Conservation (phyloP, 2,113 vertebrate species). For the Cyanoliseus patagonus region DNA sequence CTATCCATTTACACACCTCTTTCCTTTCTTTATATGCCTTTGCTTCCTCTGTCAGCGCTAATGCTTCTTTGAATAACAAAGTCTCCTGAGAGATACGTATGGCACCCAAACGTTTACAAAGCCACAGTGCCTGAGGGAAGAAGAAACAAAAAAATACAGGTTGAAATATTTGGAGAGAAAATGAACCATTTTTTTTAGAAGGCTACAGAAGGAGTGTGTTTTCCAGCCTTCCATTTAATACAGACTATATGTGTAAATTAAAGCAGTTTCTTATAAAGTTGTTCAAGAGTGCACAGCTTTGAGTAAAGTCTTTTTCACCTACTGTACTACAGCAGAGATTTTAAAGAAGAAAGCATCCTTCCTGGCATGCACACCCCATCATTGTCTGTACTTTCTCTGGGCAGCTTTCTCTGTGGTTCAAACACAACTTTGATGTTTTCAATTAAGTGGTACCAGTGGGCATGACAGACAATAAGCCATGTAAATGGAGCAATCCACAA, state of each 20-base stretch:
- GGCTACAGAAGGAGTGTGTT: conserved; percentile 2
- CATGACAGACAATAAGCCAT: background rate
- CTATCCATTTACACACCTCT: conserved; percentile 66
- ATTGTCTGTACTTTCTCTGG: background rate
- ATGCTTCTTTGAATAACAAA: conserved; percentile 54
- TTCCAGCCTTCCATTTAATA: background rate
- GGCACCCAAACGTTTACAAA: conserved; percentile 75
- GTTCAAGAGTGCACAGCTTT: background rate
- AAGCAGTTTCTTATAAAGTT: background rate
- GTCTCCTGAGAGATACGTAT: conserved; percentile 61
- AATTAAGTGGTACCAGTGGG: accelerated
- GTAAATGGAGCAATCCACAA: background rate
- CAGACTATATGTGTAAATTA: background rate
- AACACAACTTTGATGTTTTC: background rate
- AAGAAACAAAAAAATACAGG: background rate
- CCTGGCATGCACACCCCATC: background rate
- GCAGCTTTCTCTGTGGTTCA: background rate
- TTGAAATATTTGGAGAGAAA: background rate
- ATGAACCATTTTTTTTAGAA: conserved; percentile 35
- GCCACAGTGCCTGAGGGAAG: conserved; percentile 77
- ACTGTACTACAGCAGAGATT: background rate
- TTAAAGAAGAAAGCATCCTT: background rate
- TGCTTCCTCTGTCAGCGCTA: background rate
- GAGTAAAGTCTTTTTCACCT: background rate
- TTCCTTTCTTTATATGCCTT: conserved; percentile 3